These are phyloP conservation scores for Otolemur garnettii DNA, from an alignment of 2,113 vertebrate species.

Conservation along the genomic window DNA sequence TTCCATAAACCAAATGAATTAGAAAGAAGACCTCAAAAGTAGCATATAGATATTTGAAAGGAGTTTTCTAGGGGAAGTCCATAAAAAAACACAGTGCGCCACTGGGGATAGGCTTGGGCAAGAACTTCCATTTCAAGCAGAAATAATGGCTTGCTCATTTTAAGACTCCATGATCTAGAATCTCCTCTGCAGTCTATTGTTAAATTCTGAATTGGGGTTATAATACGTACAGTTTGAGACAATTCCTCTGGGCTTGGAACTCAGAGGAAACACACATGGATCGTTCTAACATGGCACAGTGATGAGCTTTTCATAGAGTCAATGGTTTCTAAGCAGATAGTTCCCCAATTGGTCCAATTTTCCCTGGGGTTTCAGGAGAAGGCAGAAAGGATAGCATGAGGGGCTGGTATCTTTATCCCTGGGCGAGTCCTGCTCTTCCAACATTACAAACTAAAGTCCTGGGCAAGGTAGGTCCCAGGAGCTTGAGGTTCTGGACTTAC, in stretches of 20 bases:
- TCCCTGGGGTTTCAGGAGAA: background rate
- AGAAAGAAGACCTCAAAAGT: background rate
- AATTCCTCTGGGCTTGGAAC: background rate
- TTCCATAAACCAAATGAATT: background rate
- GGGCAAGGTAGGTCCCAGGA: background rate
- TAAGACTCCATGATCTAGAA: background rate
- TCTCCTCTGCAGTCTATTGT: background rate
- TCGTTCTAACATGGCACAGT: background rate
- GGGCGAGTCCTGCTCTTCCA: background rate
- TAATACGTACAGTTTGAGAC: background rate
- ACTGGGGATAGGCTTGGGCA: background rate
- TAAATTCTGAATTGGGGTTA: background rate
- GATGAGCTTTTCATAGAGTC: background rate
- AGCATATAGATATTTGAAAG: slow-evolving; percentile 34
- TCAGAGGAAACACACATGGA: background rate
- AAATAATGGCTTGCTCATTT: background rate
- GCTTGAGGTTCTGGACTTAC: background rate
- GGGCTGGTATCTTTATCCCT: background rate
- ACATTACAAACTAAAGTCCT: background rate
- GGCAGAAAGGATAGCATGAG: background rate
- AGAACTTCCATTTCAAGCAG: background rate
- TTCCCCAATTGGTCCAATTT: background rate
- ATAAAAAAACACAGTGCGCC: background rate
- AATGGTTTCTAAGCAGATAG: background rate
- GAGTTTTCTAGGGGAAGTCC: background rate